These are phyloP conservation scores for Eupithecia exiguata DNA, from an alignment of 2,888 invertebrate species.

Conservation along the genomic window DNA sequence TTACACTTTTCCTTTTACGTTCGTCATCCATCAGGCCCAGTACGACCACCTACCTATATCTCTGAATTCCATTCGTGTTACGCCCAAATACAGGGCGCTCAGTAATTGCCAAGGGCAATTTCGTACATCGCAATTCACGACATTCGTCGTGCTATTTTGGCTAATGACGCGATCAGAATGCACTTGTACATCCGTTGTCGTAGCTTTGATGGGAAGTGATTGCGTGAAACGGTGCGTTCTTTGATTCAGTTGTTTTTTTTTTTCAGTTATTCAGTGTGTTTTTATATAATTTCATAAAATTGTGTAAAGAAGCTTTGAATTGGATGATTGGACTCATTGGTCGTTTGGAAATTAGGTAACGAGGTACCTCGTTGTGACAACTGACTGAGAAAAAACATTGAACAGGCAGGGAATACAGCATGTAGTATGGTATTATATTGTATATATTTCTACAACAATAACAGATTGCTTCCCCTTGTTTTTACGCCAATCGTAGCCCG, in stretches of 20 bases:
- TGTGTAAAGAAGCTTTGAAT: not conserved
- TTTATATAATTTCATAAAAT: not conserved
- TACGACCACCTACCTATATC: not conserved
- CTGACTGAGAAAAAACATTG: not conserved
- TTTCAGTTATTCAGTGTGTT: no score
- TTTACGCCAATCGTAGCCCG: not conserved
- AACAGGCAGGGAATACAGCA: not conserved
- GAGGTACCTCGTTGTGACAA: not conserved
- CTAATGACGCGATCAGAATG: slow-evolving; percentile 26
- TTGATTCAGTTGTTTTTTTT: not conserved
- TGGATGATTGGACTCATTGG: not conserved
- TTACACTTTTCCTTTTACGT: not conserved
- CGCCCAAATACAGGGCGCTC: not conserved
- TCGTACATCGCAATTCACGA: slow-evolving; percentile 15
- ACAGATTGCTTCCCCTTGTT: not conserved
- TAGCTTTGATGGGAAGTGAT: not conserved
- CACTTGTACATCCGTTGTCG: slow-evolving; percentile 6
- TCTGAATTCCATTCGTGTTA: not conserved
- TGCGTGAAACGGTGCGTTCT: not conserved
- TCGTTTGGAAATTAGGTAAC: not conserved
- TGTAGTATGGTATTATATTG: not conserved
- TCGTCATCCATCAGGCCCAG: not conserved
- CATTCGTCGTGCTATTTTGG: slow-evolving; percentile 14
- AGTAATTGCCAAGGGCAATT: not conserved
- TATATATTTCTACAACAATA: not conserved